Evolutionary conservation across 2,797 vertebrate species (phyloP).

Genomic region (Brachyrhaphis roseni): DNA sequence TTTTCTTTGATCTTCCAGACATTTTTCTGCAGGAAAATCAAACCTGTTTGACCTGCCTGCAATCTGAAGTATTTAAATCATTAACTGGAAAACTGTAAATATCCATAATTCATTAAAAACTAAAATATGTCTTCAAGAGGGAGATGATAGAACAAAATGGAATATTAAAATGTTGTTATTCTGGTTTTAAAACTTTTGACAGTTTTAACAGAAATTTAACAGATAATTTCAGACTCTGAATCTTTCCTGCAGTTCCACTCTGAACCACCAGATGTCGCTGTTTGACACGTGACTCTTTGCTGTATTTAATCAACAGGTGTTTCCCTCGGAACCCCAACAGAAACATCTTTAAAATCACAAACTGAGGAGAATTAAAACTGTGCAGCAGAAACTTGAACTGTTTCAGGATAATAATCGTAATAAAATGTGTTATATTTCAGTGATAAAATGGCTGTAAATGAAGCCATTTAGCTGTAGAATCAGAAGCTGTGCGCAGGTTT

Average conservation of each 20-base stretch:
- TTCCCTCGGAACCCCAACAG: neutral
- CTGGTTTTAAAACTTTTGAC: neutral
- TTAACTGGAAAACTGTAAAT: neutral
- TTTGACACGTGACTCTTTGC: neutral
- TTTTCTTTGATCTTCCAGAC: too few relatives aligned
- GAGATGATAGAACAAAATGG: neutral
- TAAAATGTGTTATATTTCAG: neutral
- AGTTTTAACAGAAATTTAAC: neutral
- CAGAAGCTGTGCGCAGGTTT: neutral
- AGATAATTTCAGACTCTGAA: neutral
- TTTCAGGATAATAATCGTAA: neutral
- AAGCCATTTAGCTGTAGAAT: rapidly evolving
- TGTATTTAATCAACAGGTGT: neutral
- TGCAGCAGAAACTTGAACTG: neutral
- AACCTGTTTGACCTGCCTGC: too few relatives aligned
- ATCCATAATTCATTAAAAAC: neutral
- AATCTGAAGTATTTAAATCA: neutral
- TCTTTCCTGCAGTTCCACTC: neutral
- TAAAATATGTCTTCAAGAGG: neutral
- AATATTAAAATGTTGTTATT: neutral
- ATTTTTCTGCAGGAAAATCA: too few relatives aligned
- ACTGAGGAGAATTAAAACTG: neutral
- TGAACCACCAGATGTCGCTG: neutral
- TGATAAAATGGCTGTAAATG: neutral
- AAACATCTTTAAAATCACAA: neutral